These are phyloP conservation scores for Bos indicus DNA, from an alignment of 2,113 vertebrate species.

Conservation along the genomic window DNA sequence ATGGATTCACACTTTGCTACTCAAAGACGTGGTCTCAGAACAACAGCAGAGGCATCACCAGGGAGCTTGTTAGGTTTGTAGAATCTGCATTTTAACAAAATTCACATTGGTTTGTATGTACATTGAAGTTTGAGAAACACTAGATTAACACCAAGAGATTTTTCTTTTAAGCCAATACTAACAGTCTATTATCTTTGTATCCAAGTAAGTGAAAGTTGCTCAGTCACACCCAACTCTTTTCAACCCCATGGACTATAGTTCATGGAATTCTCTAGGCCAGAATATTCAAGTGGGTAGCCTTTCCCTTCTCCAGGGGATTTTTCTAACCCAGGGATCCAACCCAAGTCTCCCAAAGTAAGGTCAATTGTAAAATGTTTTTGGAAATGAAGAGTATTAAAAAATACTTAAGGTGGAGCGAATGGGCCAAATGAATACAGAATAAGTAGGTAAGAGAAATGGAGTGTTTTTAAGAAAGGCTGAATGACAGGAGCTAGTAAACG, in stretches of 20 bases:
- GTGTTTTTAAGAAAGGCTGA: not conserved
- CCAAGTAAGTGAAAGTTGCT: not conserved
- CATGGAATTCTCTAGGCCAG: not conserved
- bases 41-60: not conserved
- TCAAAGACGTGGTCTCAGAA: not conserved
- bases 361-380: not conserved
- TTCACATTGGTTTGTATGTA: not conserved
- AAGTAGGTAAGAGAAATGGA: not conserved
- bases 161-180: not conserved
- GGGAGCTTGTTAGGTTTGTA: not conserved
- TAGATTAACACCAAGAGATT: not conserved
- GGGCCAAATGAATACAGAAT: not conserved
- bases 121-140: not conserved
- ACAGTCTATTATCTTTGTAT: not conserved
- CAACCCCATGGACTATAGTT: not conserved
- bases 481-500: not conserved
- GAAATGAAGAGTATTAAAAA: not conserved
- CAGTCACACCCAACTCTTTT: not conserved
- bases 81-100: not conserved
- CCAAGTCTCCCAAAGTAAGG: not conserved
- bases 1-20: not conserved
- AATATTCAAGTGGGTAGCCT: not conserved
- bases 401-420: not conserved
- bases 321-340: not conserved
- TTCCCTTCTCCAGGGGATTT: not conserved